A percentile compares a stretch with the other conserved stretches of the same genome.
phyloP scores from a whole-genome alignment of 2,888 invertebrate species.

The Cryptus viduatorius region DNA sequence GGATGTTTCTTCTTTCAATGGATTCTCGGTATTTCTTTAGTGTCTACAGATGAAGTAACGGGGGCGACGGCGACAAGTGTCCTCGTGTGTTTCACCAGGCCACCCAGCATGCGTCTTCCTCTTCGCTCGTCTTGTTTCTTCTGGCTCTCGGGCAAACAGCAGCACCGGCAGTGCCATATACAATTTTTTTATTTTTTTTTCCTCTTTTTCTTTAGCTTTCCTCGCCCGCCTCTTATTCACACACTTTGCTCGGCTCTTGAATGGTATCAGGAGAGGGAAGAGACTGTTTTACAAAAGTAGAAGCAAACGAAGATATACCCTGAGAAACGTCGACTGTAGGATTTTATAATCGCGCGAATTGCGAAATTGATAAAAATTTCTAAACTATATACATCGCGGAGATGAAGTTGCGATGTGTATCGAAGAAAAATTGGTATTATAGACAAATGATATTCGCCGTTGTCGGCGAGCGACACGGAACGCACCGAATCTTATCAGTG shows the following conservation, averaged over 20 bases:
- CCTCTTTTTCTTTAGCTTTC: slow-evolving; percentile 16
- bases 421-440: not conserved
- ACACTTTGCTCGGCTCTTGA: slow-evolving; percentile 16
- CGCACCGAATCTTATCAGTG: slow-evolving; percentile 75
- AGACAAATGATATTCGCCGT: slow-evolving; percentile 23
- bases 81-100: slow-evolving; percentile 38
- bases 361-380: not conserved
- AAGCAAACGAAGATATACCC: not conserved
- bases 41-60: slow-evolving; percentile 7
- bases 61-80: slow-evolving; percentile 43
- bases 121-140: slow-evolving; percentile 31
- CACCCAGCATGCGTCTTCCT: slow-evolving; percentile 48
- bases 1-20: slow-evolving; percentile 8
- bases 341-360: not conserved
- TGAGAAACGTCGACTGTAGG: not conserved
- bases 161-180: not conserved
- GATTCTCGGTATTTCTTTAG: slow-evolving; percentile 37
- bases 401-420: not conserved
- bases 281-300: slow-evolving; percentile 5
- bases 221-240: not conserved
- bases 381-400: not conserved
- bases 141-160: not conserved
- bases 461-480: slow-evolving; percentile 66
- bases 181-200: slow-evolving; percentile 14
- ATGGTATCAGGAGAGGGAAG: not conserved